Evolutionary conservation across 1,140 invertebrate genomes (phyloP).

Genomic region (Bombus haemorrhoidalis): DNA sequence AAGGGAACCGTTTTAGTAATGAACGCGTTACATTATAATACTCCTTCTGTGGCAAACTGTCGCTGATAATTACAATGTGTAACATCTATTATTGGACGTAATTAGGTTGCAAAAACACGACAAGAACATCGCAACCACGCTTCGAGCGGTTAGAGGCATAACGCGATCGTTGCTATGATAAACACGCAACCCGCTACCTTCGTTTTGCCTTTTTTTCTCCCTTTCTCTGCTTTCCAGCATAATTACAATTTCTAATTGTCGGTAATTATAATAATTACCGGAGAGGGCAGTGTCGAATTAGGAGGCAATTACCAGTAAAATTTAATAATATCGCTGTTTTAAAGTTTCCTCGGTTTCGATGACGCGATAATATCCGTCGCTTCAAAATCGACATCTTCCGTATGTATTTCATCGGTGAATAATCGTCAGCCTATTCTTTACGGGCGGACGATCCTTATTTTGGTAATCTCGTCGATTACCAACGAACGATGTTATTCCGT

Average conservation of each 20-base stretch:
- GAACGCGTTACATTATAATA: slow-evolving; percentile 2
- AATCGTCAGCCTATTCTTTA: rapidly evolving
- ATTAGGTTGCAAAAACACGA: slow-evolving; percentile 40
- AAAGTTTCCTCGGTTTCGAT: no score
- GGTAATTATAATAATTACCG: slow-evolving; percentile 20
- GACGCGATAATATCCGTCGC: no score
- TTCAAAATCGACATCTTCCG: no score
- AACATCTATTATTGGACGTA: slow-evolving; percentile 27
- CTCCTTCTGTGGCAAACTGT: slow-evolving; percentile 17
- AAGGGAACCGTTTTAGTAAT: slow-evolving; percentile 31
- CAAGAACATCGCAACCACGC: slow-evolving; percentile 8
- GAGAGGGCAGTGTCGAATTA: background rate
- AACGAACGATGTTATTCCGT: no score
- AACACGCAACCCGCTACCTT: background rate
- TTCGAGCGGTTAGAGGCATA: slow-evolving; percentile 4
- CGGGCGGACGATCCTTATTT: no score
- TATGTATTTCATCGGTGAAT: no score
- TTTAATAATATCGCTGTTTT: background rate
- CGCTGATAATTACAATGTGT: slow-evolving; percentile 37
- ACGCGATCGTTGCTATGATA: slow-evolving; percentile 26
- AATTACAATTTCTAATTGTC: slow-evolving; percentile 33
- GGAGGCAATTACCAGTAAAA: background rate
- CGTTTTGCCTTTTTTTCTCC: background rate
- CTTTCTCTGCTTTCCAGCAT: background rate
- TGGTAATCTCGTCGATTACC: no score